Conservation (phyloP, 2,113 vertebrate genomes). For the Otus sunia region DNA sequence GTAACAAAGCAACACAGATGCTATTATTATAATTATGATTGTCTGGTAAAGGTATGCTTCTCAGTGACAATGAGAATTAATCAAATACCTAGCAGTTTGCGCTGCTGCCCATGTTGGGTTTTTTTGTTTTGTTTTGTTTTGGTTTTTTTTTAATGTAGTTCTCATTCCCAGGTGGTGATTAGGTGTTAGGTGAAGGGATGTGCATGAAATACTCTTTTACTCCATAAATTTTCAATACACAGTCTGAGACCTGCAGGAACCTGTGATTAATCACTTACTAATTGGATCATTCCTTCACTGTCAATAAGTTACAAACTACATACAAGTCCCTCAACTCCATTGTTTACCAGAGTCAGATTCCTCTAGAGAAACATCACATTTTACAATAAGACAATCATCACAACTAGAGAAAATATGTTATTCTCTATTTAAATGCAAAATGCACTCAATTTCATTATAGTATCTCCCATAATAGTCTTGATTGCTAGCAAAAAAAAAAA, state of each 20-base stretch:
- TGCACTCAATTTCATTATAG: background rate
- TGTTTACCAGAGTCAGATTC: conserved; percentile 7
- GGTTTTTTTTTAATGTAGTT: background rate
- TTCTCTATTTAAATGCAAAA: conserved; percentile 30
- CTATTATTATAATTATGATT: conserved; percentile 47
- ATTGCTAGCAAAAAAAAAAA: background rate
- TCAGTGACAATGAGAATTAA: conserved; percentile 61
- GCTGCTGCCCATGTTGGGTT: background rate
- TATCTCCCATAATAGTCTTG: background rate
- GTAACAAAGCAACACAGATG: background rate
- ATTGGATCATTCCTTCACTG: conserved; percentile 51
- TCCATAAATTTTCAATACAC: background rate
- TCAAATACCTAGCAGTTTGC: conserved; percentile 50
- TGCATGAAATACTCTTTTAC: conserved; percentile 36
- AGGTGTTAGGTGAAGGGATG: background rate
- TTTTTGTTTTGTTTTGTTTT: background rate
- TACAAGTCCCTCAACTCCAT: background rate
- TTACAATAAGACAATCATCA: background rate
- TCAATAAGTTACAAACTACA: conserved; percentile 33
- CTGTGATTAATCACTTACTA: conserved; percentile 60
- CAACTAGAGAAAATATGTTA: background rate
- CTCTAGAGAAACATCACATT: conserved; percentile 26
- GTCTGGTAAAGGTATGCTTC: conserved; percentile 1
- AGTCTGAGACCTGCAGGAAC: conserved; percentile 16
- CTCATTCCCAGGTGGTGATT: conserved; percentile 19